Evolutionary conservation across 2,797 vertebrate species (phyloP).

Genomic region (Acanthurus tractus): DNA sequence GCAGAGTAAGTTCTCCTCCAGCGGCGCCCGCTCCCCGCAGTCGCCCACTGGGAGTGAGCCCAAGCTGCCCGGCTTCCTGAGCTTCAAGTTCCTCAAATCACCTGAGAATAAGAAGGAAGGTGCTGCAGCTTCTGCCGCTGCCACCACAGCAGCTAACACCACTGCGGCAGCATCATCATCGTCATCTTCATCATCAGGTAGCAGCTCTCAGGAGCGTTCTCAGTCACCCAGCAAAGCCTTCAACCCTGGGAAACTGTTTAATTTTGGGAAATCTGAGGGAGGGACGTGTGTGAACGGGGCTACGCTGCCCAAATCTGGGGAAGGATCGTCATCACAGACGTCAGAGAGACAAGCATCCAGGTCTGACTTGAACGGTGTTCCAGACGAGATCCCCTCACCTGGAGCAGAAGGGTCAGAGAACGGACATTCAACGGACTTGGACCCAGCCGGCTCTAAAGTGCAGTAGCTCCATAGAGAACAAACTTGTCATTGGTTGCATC

Average conservation of each 20-base stretch:
- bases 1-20: conserved; percentile 93
- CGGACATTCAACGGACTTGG: conserved; percentile 84
- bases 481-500: conserved; percentile 48
- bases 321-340: conserved; percentile 64
- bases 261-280: conserved; percentile 91
- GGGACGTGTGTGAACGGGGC: conserved; percentile 83
- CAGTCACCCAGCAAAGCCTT: conserved; percentile 98
- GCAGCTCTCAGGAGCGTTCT: conserved; percentile 90
- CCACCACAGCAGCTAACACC: conserved; percentile 32
- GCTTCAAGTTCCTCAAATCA: conserved; percentile 97
- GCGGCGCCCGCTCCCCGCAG: conserved; percentile 89
- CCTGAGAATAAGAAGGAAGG: conserved; percentile 92
- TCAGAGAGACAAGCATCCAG: conserved; percentile 85
- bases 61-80: conserved; percentile 95
- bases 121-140: conserved; percentile 46
- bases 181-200: conserved; percentile 84
- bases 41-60: conserved; percentile 92
- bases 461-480: conserved; percentile 68
- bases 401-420: conserved; percentile 82
- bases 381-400: conserved; percentile 87
- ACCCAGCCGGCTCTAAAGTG: conserved; percentile 87
- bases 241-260: conserved; percentile 96
- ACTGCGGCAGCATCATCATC: conserved; percentile 36
- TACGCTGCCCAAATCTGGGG: conserved; percentile 72
- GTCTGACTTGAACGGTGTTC: conserved; percentile 90